phyloP scores from a whole-genome alignment of 1,140 invertebrate genomes.

The Phenacoccus solenopsis region DNA sequence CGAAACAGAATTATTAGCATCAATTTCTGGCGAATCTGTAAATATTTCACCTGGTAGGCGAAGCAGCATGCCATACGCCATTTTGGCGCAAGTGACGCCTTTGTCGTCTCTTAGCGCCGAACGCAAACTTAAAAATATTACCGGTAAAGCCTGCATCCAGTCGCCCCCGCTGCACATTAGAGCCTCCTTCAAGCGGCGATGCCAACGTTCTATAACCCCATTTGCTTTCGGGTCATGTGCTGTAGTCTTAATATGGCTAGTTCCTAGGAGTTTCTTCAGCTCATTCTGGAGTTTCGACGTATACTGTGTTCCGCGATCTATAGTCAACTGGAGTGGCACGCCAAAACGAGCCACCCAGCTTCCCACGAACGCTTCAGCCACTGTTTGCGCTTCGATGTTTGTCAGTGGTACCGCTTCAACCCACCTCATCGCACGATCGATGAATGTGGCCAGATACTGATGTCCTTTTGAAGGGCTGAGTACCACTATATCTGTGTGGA shows the following conservation, averaged over 20 bases:
- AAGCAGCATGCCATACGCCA: conserved; percentile 17
- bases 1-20: background rate
- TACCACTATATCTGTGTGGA: conserved; percentile 37
- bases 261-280: background rate
- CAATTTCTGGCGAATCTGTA: too few relatives aligned
- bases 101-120: background rate
- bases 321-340: conserved; percentile 27
- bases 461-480: conserved; percentile 26
- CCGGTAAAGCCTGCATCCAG: background rate
- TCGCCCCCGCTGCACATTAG: conserved; percentile 25
- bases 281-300: conserved; percentile 21
- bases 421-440: conserved; percentile 32
- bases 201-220: conserved; percentile 26
- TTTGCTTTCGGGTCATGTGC: conserved; percentile 32
- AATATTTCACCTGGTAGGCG: conserved; percentile 15
- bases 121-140: background rate
- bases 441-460: conserved; percentile 28
- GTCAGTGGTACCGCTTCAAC: conserved; percentile 28
- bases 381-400: conserved; percentile 30
- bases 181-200: conserved; percentile 34
- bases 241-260: conserved; percentile 27
- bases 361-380: conserved; percentile 20
- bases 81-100: conserved; percentile 5
- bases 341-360: conserved; percentile 31
- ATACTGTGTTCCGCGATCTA: conserved; percentile 32